Conservation (phyloP, 2,113 vertebrate species). For the Calypte anna region DNA sequence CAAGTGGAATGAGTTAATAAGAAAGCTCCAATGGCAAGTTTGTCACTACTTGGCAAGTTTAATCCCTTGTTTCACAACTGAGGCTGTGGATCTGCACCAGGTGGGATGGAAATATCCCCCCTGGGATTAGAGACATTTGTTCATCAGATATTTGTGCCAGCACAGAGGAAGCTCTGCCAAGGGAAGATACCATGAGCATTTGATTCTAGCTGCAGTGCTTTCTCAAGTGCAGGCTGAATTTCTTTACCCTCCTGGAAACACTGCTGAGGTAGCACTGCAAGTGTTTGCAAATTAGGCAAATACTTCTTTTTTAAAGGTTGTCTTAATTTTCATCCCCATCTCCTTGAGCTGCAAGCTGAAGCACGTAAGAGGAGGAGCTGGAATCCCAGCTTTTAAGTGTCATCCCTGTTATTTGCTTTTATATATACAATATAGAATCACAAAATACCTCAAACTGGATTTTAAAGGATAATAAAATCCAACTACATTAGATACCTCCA, state of each 20-base stretch:
- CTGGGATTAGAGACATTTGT: constrained; percentile 13
- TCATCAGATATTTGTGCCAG: not conserved
- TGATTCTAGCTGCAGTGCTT: not conserved
- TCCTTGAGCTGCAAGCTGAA: not conserved
- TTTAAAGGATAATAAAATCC: not conserved
- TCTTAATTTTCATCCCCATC: not conserved
- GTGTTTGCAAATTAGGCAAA: not conserved
- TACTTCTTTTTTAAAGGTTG: not conserved
- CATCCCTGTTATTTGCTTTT: not conserved
- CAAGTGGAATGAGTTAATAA: not conserved
- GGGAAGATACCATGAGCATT: not conserved
- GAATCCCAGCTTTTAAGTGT: not conserved
- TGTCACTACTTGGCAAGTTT: not conserved
- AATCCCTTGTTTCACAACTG: not conserved
- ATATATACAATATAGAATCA: not conserved
- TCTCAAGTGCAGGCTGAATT: not conserved
- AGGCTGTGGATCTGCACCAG: not conserved
- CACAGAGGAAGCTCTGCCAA: not conserved
- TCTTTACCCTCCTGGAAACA: not conserved
- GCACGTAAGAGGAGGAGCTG: not conserved
- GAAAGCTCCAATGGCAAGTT: not conserved
- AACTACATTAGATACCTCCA: not conserved
- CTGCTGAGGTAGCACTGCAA: not conserved
- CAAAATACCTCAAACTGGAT: not conserved
- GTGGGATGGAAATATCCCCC: not conserved